A percentile compares a stretch with the other conserved stretches of the same genome.
Conservation (phyloP, 2,888 invertebrate genomes). For the Melitaea athalia region DNA sequence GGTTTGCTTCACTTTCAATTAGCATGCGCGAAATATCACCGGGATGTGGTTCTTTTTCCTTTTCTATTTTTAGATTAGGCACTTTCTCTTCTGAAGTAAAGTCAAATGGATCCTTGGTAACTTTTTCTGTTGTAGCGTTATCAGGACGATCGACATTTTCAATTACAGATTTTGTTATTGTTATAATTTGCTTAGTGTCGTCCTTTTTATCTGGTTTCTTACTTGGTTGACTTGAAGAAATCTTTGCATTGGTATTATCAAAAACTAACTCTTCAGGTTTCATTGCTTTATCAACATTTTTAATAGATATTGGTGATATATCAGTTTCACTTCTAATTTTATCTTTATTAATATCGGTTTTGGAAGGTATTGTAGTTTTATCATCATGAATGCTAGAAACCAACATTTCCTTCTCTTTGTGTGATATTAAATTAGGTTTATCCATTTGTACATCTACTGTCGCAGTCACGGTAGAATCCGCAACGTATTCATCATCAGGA, state of each 20-base stretch:
- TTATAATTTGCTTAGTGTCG: background rate
- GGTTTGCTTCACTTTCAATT: conserved; percentile 2
- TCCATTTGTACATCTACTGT: conserved; percentile 8
- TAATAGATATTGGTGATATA: background rate
- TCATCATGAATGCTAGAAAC: background rate
- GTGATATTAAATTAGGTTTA: conserved; percentile 6
- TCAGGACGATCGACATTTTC: background rate
- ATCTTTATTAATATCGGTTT: background rate
- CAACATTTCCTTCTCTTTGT: conserved; percentile 1
- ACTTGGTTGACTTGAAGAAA: background rate
- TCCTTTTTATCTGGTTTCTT: background rate
- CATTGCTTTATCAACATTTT: background rate
- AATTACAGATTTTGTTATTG: background rate
- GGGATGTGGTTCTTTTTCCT: background rate
- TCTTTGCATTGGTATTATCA: background rate
- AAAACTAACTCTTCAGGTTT: background rate
- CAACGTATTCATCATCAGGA: conserved; percentile 83
- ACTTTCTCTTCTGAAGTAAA: background rate
- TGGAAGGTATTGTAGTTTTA: background rate
- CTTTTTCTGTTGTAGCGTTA: background rate
- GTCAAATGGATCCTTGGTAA: no score
- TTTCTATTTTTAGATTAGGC: background rate
- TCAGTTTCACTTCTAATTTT: background rate
- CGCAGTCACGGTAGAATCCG: conserved; percentile 20
- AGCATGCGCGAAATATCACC: background rate